phyloP scores from a whole-genome alignment of 2,113 vertebrate genomes.

The Phylloscopus trochiloides region DNA sequence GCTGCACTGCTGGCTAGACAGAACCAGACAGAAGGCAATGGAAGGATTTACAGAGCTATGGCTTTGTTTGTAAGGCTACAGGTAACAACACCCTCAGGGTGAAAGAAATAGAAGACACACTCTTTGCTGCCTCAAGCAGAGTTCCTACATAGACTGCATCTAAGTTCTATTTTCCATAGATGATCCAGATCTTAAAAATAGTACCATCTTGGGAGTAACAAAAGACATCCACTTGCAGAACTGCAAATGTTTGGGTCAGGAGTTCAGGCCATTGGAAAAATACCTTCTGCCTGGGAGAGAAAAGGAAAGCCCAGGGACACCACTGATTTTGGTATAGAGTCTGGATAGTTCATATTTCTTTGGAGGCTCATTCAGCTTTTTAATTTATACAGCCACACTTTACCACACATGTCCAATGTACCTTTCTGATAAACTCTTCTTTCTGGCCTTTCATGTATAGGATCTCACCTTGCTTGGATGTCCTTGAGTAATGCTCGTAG shows the following conservation, averaged over 20 bases:
- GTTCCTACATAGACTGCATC: neutral
- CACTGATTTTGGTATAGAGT: neutral
- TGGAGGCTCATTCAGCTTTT: neutral
- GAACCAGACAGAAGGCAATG: neutral
- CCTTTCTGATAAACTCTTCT: neutral
- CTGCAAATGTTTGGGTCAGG: neutral
- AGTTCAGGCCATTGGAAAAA: conserved; percentile 4
- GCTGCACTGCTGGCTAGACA: neutral
- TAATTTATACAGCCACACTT: neutral
- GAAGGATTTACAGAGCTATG: neutral
- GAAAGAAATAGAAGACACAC: neutral
- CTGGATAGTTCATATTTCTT: neutral
- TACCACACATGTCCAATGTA: neutral
- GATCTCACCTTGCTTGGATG: conserved; percentile 13
- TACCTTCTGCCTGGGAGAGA: neutral
- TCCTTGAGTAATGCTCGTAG: neutral
- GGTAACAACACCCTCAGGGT: neutral
- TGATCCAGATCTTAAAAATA: neutral
- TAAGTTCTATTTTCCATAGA: neutral
- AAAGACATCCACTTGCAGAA: neutral
- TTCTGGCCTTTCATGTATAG: neutral
- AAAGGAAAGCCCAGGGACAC: neutral
- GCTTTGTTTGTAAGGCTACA: neutral
- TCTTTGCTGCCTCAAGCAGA: neutral
- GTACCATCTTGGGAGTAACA: neutral